These are phyloP conservation scores for Strigamia transsilvanica DNA, from an alignment of 2,888 invertebrate species.

Conservation along the genomic window DNA sequence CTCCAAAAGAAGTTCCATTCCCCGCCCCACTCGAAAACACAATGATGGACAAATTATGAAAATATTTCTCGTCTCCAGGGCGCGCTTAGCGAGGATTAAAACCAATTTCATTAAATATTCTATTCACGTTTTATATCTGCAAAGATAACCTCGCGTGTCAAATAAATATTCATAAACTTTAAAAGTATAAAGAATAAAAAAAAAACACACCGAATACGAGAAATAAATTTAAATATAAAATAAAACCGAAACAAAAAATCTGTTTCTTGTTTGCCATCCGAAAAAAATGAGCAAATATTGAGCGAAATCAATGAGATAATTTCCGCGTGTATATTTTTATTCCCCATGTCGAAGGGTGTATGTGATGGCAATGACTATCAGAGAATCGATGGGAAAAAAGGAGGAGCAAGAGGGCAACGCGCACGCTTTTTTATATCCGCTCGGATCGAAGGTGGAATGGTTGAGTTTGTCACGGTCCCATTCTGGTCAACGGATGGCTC, in stretches of 20 bases:
- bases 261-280: background rate
- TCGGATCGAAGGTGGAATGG: conserved; percentile 47
- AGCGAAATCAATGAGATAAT: conserved; percentile 33
- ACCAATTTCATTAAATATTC: conserved; percentile 46
- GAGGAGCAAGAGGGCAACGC: conserved; percentile 7
- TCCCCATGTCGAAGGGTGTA: conserved; percentile 22
- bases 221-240: background rate
- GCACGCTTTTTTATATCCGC: conserved; percentile 15
- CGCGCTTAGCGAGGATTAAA: conserved; percentile 45
- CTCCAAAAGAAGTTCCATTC: background rate
- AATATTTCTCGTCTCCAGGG: conserved; percentile 37
- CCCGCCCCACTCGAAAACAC: conserved; percentile 12
- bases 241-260: background rate
- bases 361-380: conserved; percentile 16
- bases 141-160: conserved; percentile 42
- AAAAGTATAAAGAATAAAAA: background rate
- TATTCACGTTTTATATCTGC: conserved; percentile 42
- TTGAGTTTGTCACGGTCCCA: conserved; percentile 32
- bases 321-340: conserved; percentile 46
- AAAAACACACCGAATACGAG: no score
- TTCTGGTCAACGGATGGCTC: background rate
- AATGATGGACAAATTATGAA: conserved; percentile 48
- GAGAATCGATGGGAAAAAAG: conserved; percentile 14
- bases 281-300: background rate
- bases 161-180: conserved; percentile 42